A percentile compares a stretch with the other conserved stretches of the same genome.
These are phyloP conservation scores for Cuniculus paca DNA, from an alignment of 2,797 vertebrate genomes.

Conservation along the genomic window DNA sequence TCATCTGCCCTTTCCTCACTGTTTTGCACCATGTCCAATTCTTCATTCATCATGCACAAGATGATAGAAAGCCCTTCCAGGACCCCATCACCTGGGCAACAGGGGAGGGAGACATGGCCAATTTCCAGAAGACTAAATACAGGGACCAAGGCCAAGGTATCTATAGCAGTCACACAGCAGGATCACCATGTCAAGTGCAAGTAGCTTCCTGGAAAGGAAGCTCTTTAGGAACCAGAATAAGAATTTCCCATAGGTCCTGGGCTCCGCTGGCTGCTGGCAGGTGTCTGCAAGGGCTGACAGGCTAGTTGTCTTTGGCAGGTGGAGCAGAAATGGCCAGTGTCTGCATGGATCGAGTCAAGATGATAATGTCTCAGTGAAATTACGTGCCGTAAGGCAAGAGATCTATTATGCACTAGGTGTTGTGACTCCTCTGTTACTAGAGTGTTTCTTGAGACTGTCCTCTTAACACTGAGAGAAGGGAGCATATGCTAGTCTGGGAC, in stretches of 20 bases:
- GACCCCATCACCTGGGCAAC: background rate
- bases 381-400: background rate
- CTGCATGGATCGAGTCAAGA: background rate
- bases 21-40: background rate
- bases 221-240: background rate
- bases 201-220: background rate
- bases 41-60: background rate
- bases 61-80: background rate
- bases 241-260: no score
- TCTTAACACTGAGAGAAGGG: background rate
- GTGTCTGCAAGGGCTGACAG: background rate
- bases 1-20: background rate
- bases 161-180: rapidly evolving
- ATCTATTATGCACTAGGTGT: background rate
- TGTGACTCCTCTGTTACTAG: background rate
- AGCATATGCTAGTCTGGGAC: background rate
- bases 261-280: no score
- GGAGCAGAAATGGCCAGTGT: background rate
- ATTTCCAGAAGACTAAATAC: background rate
- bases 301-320: background rate
- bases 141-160: background rate
- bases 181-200: background rate
- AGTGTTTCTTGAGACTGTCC: background rate
- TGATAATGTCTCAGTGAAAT: background rate
- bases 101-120: rapidly evolving